Evolutionary conservation across 2,113 vertebrate genomes (phyloP).

Genomic region (Solea senegalensis): DNA sequence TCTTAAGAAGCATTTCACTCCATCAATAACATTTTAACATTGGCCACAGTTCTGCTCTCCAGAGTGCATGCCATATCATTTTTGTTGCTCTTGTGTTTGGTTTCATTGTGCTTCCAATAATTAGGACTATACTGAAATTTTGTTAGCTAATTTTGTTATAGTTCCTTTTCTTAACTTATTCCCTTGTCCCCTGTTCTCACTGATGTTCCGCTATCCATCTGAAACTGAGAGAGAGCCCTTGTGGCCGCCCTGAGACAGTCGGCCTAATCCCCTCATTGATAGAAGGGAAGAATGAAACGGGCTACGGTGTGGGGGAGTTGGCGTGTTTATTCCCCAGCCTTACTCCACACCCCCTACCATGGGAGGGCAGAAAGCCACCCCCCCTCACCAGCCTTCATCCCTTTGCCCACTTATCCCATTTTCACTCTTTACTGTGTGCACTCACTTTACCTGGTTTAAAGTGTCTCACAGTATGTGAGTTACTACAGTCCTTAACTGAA

Average conservation of each 20-base stretch:
- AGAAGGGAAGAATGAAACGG: slow-evolving; percentile 78
- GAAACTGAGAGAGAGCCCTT: slow-evolving; percentile 71
- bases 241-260: slow-evolving; percentile 70
- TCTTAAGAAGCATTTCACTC: slow-evolving; percentile 63
- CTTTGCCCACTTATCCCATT: slow-evolving; percentile 61
- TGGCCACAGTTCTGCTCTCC: background rate
- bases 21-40: slow-evolving; percentile 55
- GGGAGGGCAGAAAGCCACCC: slow-evolving; percentile 79
- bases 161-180: slow-evolving; percentile 48
- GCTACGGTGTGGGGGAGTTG: slow-evolving; percentile 63
- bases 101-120: slow-evolving; percentile 37
- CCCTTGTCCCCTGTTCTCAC: slow-evolving; percentile 60
- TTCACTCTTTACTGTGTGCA: slow-evolving; percentile 59
- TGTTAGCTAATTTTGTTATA: slow-evolving; percentile 30
- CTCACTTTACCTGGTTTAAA: slow-evolving; percentile 34
- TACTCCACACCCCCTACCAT: slow-evolving; percentile 63
- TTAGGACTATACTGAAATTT: slow-evolving; percentile 25
- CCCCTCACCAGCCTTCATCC: slow-evolving; percentile 53
- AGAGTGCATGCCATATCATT: slow-evolving; percentile 34
- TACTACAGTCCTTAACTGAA: slow-evolving; percentile 26
- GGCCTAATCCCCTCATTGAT: slow-evolving; percentile 85
- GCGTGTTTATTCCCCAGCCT: slow-evolving; percentile 70
- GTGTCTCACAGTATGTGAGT: background rate
- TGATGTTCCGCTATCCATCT: slow-evolving; percentile 59
- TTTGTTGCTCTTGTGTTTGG: slow-evolving; percentile 28